Conservation (phyloP, 2,113 vertebrate species). For the Saiga tatarica region DNA sequence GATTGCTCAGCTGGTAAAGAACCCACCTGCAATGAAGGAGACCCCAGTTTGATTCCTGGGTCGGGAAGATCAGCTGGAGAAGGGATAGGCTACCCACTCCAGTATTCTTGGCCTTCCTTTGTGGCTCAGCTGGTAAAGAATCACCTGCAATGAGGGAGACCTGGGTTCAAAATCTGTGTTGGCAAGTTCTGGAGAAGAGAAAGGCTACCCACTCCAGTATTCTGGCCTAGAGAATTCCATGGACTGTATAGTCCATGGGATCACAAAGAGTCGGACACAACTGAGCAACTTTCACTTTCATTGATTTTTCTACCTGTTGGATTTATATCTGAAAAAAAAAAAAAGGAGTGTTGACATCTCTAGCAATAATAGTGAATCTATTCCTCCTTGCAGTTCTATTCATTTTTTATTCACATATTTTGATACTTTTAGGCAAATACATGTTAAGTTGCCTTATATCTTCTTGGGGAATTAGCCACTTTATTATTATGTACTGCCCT, state of each 20-base stretch:
- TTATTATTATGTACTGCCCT: background rate
- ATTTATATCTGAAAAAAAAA: background rate
- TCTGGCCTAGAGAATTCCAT: background rate
- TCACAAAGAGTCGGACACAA: background rate
- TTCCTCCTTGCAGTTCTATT: background rate
- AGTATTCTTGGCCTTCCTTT: background rate
- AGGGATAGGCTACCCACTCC: background rate
- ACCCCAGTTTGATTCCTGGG: background rate
- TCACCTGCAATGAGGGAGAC: rapidly evolving
- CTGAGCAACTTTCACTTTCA: background rate
- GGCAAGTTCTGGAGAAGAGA: background rate
- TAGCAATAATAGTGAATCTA: background rate
- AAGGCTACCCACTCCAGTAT: background rate
- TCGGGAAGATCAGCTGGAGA: background rate
- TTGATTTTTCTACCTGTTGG: background rate
- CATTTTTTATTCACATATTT: background rate
- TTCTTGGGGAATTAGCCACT: background rate
- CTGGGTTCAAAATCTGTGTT: background rate
- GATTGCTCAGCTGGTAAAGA: background rate
- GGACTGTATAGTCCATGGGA: background rate
- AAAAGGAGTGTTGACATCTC: background rate
- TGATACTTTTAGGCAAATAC: background rate
- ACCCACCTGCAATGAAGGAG: background rate
- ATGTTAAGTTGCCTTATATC: background rate
- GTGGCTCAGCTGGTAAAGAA: background rate